Evolutionary conservation across 2,113 vertebrate species (phyloP), one percentile per base, ranked within the genome.

Genomic region (Semnornis frantzii): DNA sequence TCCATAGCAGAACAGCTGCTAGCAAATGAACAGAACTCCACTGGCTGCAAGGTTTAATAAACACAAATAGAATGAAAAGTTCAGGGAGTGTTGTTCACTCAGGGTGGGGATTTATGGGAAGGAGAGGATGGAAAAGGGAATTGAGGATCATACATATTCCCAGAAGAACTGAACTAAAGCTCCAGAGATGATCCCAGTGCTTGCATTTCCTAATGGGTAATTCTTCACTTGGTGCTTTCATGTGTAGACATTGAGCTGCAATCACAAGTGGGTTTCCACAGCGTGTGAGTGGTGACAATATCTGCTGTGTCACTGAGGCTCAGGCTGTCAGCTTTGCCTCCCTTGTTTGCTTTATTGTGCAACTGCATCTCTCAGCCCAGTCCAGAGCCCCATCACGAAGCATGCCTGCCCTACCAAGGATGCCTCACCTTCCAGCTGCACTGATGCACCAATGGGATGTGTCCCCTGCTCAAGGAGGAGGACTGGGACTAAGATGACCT

Each of bases 281-380:
- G 66, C 0, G 71, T 44, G 4, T 50, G 71, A 81, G 58, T 28
- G 33, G 65, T 52, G 86, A 83, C 60, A 59, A 42, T 90, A 62
- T 8, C 63, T 96, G 55, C 74, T 50, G 59, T 79, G 74, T 89
- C 74, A 82, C 70, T 78, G 72, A 48, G 37, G 33, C 73, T 63
- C 33, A 11, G 63, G 30, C 54, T 23, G 69, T 74, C 77, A 85
- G 52, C 66, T 87, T 75, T 92, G 42, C 65, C 44, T 94, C 23
- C 24, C 75, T 66, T 27, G 46, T 94, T 96, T 95, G n/a, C 34
- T 82, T 70, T 88, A 12, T 84, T 97, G 72, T 90, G 94, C 73
- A 92, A 71, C 90, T 92, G 6, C 68, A 42, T 62, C 70, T 70
- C 82, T 74, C 70, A 95, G 68, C 87, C 90, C 31, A 24, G 83